A percentile compares a stretch with the other conserved stretches of the same genome.
Conservation (phyloP, 2,888 invertebrate species). For the Apodemia hepburni region DNA sequence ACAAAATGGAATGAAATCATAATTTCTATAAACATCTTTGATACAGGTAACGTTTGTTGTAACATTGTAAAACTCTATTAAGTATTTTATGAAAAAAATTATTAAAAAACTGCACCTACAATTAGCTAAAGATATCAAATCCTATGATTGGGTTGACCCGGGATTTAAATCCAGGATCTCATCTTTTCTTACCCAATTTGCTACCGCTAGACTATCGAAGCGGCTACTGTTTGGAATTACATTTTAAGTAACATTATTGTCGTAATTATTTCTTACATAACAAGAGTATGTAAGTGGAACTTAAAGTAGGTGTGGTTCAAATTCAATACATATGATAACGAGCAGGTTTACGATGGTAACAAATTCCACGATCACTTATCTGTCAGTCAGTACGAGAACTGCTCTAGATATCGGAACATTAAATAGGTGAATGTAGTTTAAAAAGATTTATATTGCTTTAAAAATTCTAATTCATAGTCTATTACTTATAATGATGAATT, state of each 20-base stretch:
- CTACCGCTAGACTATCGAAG: background rate
- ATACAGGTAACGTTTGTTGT: no score
- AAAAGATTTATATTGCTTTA: constrained; percentile 26
- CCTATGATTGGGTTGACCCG: no score
- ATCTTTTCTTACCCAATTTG: background rate
- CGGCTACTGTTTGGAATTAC: background rate
- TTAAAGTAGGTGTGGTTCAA: constrained; percentile 28
- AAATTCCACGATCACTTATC: constrained; percentile 34
- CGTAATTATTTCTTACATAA: constrained; percentile 11
- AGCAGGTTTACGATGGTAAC: constrained; percentile 32
- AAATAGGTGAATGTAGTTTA: constrained; percentile 33
- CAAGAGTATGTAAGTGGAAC: constrained; percentile 6
- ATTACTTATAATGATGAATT: constrained; percentile 20
- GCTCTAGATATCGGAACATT: constrained; percentile 32
- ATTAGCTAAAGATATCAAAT: no score
- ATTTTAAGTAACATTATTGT: constrained; percentile 6
- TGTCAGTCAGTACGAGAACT: constrained; percentile 29
- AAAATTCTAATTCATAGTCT: background rate
- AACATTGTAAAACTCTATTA: no score
- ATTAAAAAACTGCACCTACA: no score
- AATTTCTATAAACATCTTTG: no score
- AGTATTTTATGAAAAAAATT: no score
- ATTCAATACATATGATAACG: constrained; percentile 31
- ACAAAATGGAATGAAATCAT: no score
- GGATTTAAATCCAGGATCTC: background rate